Base-by-base conservation (phyloP, 64 coral and sea anemone genomes). In the Stylophora pistillata region DNA sequence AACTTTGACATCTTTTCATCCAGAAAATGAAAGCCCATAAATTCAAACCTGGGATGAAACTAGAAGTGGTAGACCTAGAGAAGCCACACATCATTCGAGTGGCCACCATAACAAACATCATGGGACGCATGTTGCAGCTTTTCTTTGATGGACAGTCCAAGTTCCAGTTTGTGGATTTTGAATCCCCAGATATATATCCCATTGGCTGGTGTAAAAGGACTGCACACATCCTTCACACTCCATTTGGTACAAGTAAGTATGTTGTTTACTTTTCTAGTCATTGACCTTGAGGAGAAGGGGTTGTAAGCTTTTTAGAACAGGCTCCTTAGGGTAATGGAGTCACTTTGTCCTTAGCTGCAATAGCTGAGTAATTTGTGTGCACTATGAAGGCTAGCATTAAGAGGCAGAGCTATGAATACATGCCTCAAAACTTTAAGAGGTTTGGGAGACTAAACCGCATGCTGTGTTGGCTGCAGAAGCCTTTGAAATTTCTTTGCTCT, bases 121-220 rank as follows among this genome's bases (percentile, higher is more conserved):
- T 99, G 74, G 97, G 97, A 60, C 78, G 93, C 32, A 76, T 99
- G 55, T 62, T 99, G 5, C 93, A 95, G 62, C 73, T 99, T 25
- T 99, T 95, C 47, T 95, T 99, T 86, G 97, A 99, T 72, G 93
- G 97, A 4, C 93, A 91, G 53, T 92, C 94, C 20, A 87, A 89
- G 41, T 95, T 99, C 59, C 97, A 99, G 93, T 99, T 99, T 88
- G 87, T 99, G 4, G 93, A 95, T 89, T 88, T 92, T n/a, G 97
- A 99, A 4, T 83, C 93, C 69, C 90, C 97, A 4, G 93, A 99
- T 54, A 88, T 99, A 34, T 95, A 95, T 68, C 89, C 93, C 0
- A 61, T 99, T 74, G 97, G 97, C 11, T 95, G 97, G 97, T 99
- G 97, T 56, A 91, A 99, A 56, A 93, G 88, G 37, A 99, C 97